Conservation (phyloP, 1,140 invertebrate genomes). For the Diplogasteroides magnus region DNA sequence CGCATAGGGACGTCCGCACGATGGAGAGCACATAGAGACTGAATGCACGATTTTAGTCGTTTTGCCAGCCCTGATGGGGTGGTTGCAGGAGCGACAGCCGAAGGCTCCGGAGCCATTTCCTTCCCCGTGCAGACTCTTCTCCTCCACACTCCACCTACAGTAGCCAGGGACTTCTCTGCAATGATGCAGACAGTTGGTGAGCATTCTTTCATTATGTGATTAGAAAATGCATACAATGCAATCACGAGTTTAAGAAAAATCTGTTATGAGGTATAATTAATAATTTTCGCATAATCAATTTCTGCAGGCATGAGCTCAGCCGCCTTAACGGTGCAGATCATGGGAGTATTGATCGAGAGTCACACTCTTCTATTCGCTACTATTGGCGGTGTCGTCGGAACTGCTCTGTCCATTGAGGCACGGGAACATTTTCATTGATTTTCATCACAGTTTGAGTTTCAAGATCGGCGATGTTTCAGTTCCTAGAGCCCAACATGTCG, state of each 20-base stretch:
- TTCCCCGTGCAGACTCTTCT: conserved; percentile 53
- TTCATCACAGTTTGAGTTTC: background rate
- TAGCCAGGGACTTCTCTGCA: conserved; percentile 48
- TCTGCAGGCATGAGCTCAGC: conserved; percentile 39
- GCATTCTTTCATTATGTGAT: background rate
- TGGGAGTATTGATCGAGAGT: conserved; percentile 44
- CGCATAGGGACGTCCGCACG: too few relatives aligned
- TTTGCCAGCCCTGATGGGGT: too few relatives aligned
- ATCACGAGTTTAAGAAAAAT: too few relatives aligned
- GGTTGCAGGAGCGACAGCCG: conserved; percentile 10
- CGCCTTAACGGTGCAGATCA: conserved; percentile 41
- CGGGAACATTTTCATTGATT: too few relatives aligned
- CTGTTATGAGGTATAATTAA: background rate
- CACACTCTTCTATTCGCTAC: conserved; percentile 40
- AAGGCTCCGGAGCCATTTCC: conserved; percentile 44
- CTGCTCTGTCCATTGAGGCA: background rate
- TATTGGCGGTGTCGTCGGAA: conserved; percentile 32
- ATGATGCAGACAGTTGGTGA: conserved; percentile 49
- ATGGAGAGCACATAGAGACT: too few relatives aligned
- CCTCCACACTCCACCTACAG: conserved; percentile 38
- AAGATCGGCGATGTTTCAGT: conserved; percentile 17
- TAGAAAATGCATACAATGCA: too few relatives aligned
- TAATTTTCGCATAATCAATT: background rate
- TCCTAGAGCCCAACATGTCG: conserved; percentile 21
- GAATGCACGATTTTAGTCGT: too few relatives aligned